Evolutionary conservation across 2,888 invertebrate genomes (phyloP), one percentile per base, ranked within the genome.

Genomic region (Chloroclystis v-ata): DNA sequence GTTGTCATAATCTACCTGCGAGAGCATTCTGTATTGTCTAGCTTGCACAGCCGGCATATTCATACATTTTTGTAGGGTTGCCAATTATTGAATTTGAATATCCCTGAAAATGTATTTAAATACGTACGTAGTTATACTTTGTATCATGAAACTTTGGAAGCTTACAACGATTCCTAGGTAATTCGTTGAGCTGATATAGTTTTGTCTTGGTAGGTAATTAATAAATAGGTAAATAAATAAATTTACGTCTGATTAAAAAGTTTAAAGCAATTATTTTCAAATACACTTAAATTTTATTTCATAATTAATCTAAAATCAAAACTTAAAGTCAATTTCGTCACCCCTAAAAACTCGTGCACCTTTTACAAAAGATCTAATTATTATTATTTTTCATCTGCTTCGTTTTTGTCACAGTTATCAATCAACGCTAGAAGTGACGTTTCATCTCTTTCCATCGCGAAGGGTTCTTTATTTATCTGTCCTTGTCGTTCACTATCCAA

Each of bases 371-470:
- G 84, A 74, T 78, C 72, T 75, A 82, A 86, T 87, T 86, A 87
- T 87, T 82, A 87, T 87, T 87, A 86, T 87, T 87, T 85, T 85
- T 87, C 86, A 85, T 87, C 85, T 85, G 85, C 78, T 78, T 78
- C 87, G 82, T 87, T 87, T 86, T 87, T 89, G 89, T 88, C 88
- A 86, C 87, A 88, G 88, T 87, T 88, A 89, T 89, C 89, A 89
- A 89, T 89, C 89, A 89, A 86, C 78, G 78, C 75, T 74, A 81
- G 80, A 81, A 82, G 75, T 67, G 59, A 39, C 67, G 33, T 57
- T 63, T 47, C 57, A 43, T 80, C 79, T 69, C 71, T 64, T 60
- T 80, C 75, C 53, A 33, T 52, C 54, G 29, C 47, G 52, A 59
- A 55, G 49, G 44, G 49, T 52, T 47, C 37, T 28, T 41, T 47